Evolutionary conservation across 2,797 vertebrate genomes (phyloP), one percentile per base, ranked within the genome.

Genomic region (Limnodromus scolopaceus): DNA sequence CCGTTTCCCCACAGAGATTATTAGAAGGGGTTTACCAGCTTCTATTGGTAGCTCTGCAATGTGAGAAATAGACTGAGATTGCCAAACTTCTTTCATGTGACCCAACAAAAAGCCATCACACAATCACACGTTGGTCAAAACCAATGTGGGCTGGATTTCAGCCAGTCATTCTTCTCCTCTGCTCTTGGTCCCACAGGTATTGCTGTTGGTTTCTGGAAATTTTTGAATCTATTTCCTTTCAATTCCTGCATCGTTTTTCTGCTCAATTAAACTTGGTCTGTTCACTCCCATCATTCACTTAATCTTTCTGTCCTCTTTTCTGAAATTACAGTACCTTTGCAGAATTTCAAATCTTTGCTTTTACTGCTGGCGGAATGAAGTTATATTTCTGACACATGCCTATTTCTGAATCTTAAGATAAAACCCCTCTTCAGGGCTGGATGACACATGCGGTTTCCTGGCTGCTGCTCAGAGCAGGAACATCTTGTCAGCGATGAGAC

Each of bases 401-500:
- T 88, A 12, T 93, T 84, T 93, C 63, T 93, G 72, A 85, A 75
- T 51, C 43, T 92, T 30, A 65, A 91, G 70, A 84, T 58, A 92
- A 90, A 95, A 41, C 28, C 54, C 6, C 16, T 69, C 54, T 84
- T 84, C 55, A 17, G 75, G 68, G 54, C 48, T 88, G 41, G 69
- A 57, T 92, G 92, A 91, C 86, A 92, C 70, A 49, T 76, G 74
- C 22, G 13, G 22, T 91, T 92, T 89, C 57, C 87, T 91, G 84
- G 53, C 95, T 94, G 58, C 70, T 38, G 54, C 43, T 94, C 80
- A 76, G 91, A 93, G 70, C 85, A 92, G 85, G 68, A 89, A 43
- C 78, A 70, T 97, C 89, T 94, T 92, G 92, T 87, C 93, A 93
- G 92, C 36, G 65, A 61, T 82, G 46, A 92, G 81, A 63, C 84